Evolutionary conservation across 1,140 invertebrate genomes (phyloP).

Genomic region (Papilio aristodemus): DNA sequence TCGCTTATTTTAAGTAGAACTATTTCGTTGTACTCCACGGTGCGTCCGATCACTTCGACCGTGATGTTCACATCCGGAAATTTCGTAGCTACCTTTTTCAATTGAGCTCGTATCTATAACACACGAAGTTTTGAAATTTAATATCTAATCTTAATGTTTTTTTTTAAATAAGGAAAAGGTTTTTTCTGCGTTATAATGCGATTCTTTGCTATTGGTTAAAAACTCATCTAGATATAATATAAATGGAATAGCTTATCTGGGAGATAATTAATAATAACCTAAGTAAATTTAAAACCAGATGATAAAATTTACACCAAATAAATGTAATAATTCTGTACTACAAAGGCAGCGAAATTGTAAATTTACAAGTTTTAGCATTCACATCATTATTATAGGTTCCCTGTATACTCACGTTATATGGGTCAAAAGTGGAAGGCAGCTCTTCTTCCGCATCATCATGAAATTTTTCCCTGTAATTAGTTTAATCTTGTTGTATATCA

Average conservation of each 20-base stretch:
- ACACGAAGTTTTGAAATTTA: neutral
- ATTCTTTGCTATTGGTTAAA: no score
- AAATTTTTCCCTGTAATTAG: constrained; percentile 18
- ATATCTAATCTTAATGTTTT: no score
- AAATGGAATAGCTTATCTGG: neutral
- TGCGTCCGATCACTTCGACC: constrained; percentile 53
- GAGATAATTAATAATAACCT: no score
- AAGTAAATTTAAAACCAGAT: no score
- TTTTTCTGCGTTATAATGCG: no score
- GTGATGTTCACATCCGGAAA: constrained; percentile 52
- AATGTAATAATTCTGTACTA: no score
- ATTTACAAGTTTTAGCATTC: no score
- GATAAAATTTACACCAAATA: no score
- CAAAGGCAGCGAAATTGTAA: no score
- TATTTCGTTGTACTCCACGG: constrained; percentile 64
- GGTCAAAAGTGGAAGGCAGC: neutral
- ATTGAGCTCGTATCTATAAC: constrained; percentile 50
- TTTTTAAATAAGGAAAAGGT: no score
- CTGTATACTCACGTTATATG: constrained; percentile 25
- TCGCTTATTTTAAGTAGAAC: constrained; percentile 56
- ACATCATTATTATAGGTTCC: no score
- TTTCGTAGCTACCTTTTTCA: constrained; percentile 37
- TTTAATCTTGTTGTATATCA: no score
- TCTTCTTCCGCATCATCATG: neutral
- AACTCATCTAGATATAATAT: neutral